A percentile compares a stretch with the other conserved stretches of the same genome.
phyloP scores from a whole-genome alignment of 2,888 invertebrate genomes.

The Lepidocyrtinus sp. region DNA sequence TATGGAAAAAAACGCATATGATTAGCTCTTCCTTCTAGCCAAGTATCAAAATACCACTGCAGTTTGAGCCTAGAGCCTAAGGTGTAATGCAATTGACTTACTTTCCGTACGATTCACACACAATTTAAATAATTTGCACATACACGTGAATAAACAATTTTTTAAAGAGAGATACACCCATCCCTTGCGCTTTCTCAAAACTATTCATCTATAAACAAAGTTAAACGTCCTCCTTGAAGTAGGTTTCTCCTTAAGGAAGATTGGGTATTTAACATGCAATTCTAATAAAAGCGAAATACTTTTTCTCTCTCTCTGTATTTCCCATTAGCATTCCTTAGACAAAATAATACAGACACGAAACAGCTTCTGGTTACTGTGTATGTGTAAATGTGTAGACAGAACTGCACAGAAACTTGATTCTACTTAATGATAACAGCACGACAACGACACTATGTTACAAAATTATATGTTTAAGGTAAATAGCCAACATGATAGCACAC shows the following conservation, averaged over 20 bases:
- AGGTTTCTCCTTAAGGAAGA: background rate
- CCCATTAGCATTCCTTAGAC: conserved; percentile 6
- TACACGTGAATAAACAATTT: conserved; percentile 28
- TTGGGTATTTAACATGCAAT: background rate
- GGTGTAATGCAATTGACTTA: conserved; percentile 34
- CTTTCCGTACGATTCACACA: conserved; percentile 40
- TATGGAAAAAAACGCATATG: background rate
- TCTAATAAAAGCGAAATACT: background rate
- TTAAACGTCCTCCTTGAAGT: background rate
- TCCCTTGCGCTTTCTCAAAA: background rate
- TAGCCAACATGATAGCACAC: background rate
- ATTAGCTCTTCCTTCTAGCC: too few species aligned
- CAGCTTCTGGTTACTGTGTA: conserved; percentile 48
- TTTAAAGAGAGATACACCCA: background rate
- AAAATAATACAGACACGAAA: conserved; percentile 36
- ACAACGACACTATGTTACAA: conserved; percentile 15
- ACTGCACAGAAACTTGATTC: conserved; percentile 16
- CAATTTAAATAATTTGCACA: conserved; percentile 37
- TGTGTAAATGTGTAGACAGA: conserved; percentile 4
- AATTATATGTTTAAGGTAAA: background rate
- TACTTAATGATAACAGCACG: conserved; percentile 45
- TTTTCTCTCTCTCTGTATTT: background rate
- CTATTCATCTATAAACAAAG: background rate
- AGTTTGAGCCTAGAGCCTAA: background rate
- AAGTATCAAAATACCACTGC: too few species aligned